phyloP scores from a whole-genome alignment of 2,113 vertebrate genomes.

The rabbit (Oryctolagus cuniculus) region mOryCun1.1 NC_091453.1:45755501-45756000 shows the following conservation, averaged over 20 bases:
- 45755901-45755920: neutral
- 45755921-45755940: neutral
- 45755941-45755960: neutral
- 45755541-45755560: neutral
- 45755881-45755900: neutral
- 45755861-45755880: neutral
- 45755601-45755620: neutral
- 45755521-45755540: neutral
- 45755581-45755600: neutral
- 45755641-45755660: neutral
- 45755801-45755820: neutral
- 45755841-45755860: constrained; percentile 22
- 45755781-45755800: neutral
- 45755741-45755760: neutral
- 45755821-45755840: neutral
- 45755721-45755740: neutral
- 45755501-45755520: neutral
- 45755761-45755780: neutral
- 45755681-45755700: neutral
- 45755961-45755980: neutral
- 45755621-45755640: neutral
- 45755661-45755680: neutral
- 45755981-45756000: neutral
- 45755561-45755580: neutral
- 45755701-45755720: neutral